phyloP scores from a whole-genome alignment of 2,113 vertebrate genomes.

The Hippocampus guttulatus region DNA sequence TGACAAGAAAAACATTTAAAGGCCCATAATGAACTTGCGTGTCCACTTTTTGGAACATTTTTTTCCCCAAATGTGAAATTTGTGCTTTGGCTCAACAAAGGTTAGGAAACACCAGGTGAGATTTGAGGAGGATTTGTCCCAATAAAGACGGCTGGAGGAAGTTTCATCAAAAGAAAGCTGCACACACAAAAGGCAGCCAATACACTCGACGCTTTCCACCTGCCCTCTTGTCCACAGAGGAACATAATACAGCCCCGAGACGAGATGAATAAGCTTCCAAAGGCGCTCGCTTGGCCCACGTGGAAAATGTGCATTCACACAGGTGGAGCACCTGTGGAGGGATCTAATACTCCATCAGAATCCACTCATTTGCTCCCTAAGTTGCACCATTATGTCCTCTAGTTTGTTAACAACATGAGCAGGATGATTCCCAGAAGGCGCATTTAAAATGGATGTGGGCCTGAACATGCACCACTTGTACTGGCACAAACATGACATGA shows the following conservation, averaged over 20 bases:
- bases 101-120: neutral
- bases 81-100: neutral
- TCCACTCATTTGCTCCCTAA: constrained; percentile 26
- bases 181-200: constrained; percentile 30
- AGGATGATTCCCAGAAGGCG: constrained; percentile 47
- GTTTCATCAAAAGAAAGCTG: neutral
- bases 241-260: constrained; percentile 56
- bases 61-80: neutral
- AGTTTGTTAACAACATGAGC: constrained; percentile 31
- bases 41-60: neutral
- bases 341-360: constrained; percentile 40
- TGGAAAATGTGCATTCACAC: constrained; percentile 51
- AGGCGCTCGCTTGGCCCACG: constrained; percentile 23
- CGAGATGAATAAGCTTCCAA: constrained; percentile 35
- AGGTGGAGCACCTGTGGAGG: constrained; percentile 66
- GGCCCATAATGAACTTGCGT: neutral
- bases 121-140: neutral
- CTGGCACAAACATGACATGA: neutral
- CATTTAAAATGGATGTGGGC: constrained; percentile 66
- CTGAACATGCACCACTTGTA: constrained; percentile 26
- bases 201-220: constrained; percentile 41
- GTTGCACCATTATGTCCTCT: constrained; percentile 29
- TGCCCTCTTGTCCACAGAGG: constrained; percentile 47
- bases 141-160: neutral
- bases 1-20: too few relatives aligned